Evolutionary conservation across 1,140 invertebrate species (phyloP), one percentile per base, ranked within the genome.

Genomic region (Orius insidiosus): DNA sequence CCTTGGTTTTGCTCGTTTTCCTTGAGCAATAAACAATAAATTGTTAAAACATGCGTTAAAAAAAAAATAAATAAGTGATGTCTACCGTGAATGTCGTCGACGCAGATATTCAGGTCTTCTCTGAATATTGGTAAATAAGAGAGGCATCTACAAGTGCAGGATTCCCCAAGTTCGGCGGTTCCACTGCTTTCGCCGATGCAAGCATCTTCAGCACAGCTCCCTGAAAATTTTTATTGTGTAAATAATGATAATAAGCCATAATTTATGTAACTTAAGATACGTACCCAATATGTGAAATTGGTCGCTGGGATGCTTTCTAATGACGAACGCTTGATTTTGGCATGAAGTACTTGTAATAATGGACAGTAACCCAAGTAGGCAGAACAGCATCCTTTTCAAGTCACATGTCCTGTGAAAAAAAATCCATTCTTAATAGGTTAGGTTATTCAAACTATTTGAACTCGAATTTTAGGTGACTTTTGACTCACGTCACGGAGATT

Each of bases 41-140:
- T n/a, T n/a, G n/a, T n/a, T n/a, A n/a, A n/a, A n/a, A n/a, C n/a
- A n/a, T n/a, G n/a, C n/a, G n/a, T n/a, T n/a, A n/a, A n/a, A 24
- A 7, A 24, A 4, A 24, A 24, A 24, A 24, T 24, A 24, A 24
- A 7, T 3, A 24, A 24, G 7, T 24, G 7, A 4, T 39, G 60
- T 65, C 69, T 58, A 80, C 77, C 77, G 53, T 75, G 69, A 48
- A 81, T 72, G 54, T 78, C 74, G 56, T 76, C 72, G 47, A 80
- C 76, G 59, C 78, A 81, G 53, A 77, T 71, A 40, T 68, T 64
- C 40, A 76, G 58, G 58, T 80, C 78, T 58, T 81, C 77, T 33
- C 77, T 67, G 62, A 77, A 81, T 34, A 74, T 67, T 3, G 70
- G 71, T 7, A 72, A 54, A 43, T 69, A 68, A 3, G 62, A 56